phyloP scores from a whole-genome alignment of 2,797 vertebrate genomes.

The Darevskia nairensis region DNA sequence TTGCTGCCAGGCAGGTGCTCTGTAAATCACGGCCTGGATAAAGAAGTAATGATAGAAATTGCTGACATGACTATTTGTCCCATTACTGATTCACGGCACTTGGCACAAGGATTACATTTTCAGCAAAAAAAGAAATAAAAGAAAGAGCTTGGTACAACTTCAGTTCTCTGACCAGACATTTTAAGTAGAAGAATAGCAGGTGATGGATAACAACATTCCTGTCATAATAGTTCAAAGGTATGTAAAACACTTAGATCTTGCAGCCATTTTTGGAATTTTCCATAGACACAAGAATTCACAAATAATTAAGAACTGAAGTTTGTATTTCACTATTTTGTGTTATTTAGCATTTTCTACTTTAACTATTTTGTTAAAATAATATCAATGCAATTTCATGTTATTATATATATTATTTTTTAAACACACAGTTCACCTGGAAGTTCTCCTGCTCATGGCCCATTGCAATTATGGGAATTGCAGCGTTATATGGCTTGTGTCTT shows the following conservation, averaged over 20 bases:
- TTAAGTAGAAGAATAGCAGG: neutral
- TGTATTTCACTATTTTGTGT: neutral
- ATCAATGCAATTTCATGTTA: no score
- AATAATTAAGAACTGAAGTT: neutral
- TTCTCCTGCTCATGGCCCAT: no score
- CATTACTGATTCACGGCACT: neutral
- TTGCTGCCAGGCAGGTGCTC: neutral
- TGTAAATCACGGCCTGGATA: neutral
- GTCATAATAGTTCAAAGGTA: neutral
- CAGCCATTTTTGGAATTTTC: neutral
- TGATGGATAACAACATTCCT: neutral
- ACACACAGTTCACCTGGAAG: no score
- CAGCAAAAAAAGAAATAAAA: neutral
- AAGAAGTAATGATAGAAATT: neutral
- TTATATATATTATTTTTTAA: no score
- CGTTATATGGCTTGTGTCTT: no score
- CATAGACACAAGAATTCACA: conserved; percentile 21
- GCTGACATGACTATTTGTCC: conserved; percentile 1
- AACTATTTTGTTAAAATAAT: neutral
- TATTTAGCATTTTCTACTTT: neutral
- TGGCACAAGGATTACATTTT: neutral
- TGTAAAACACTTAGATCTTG: neutral
- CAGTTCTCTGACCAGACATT: neutral
- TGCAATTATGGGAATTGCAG: no score
- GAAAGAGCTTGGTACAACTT: neutral